Percentiles rank a stretch among this genome's conserved stretches.
These are phyloP conservation scores for Limanda limanda DNA, from an alignment of 2,113 vertebrate species.

Conservation along the genomic window DNA sequence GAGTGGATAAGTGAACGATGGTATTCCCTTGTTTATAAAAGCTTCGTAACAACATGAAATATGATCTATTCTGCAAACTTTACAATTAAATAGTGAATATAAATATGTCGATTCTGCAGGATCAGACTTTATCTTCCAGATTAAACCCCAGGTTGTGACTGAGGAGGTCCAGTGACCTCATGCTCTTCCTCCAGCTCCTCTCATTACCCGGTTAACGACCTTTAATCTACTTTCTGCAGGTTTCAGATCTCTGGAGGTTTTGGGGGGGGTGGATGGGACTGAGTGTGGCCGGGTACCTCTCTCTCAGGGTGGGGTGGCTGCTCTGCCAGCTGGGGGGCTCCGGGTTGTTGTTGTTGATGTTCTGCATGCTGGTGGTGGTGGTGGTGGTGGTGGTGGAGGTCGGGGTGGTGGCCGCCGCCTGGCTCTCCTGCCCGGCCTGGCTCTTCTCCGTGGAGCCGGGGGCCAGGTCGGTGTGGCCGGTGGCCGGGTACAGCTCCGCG, in stretches of 20 bases:
- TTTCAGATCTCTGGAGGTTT: not conserved
- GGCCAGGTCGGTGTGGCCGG: slow-evolving; percentile 79
- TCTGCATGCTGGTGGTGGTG: too few species aligned
- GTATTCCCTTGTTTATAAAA: too few species aligned
- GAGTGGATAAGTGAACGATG: too few species aligned
- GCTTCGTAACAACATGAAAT: too few species aligned
- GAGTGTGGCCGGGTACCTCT: slow-evolving; percentile 83
- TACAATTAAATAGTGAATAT: not conserved
- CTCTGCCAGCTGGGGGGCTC: slow-evolving; percentile 90
- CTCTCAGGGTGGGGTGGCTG: slow-evolving; percentile 92
- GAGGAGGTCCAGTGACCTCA: not conserved
- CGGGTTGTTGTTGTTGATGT: slow-evolving; percentile 93
- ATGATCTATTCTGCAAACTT: not conserved
- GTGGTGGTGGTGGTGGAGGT: too few species aligned
- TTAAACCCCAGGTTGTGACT: too few species aligned
- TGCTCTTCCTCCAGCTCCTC: too few species aligned
- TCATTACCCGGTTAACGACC: not conserved
- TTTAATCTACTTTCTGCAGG: not conserved
- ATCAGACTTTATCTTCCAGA: too few species aligned
- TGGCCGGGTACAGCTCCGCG: slow-evolving; percentile 90
- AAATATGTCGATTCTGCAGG: not conserved
- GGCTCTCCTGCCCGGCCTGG: slow-evolving; percentile 83
- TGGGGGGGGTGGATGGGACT: not conserved
- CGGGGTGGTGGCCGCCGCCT: slow-evolving; percentile 79
- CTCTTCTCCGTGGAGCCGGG: slow-evolving; percentile 84